phyloP scores from a whole-genome alignment of 1,140 invertebrate species.

The Cataglyphis hispanica region DNA sequence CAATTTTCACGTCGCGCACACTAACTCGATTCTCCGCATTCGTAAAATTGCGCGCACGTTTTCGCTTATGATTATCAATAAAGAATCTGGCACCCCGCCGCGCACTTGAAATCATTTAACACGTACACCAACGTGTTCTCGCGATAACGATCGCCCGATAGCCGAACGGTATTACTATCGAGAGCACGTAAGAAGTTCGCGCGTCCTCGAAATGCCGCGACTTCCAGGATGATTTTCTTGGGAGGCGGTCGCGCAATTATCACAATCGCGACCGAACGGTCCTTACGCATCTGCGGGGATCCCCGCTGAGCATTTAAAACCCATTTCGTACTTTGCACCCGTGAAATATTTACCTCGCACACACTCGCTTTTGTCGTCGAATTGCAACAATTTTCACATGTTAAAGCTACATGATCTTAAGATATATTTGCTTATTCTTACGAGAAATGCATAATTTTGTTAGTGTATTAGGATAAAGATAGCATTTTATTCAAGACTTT shows the following conservation, averaged over 20 bases:
- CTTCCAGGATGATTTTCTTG: slow-evolving; percentile 11
- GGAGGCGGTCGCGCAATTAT: slow-evolving; percentile 32
- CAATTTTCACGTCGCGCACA: slow-evolving; percentile 18
- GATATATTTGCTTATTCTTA: neutral
- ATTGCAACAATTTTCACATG: slow-evolving; percentile 19
- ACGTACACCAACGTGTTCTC: slow-evolving; percentile 7
- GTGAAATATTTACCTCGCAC: slow-evolving; percentile 27
- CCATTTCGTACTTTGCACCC: slow-evolving; percentile 49
- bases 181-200: slow-evolving; percentile 10
- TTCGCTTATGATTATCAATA: slow-evolving; percentile 48
- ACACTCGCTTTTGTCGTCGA: slow-evolving; percentile 35
- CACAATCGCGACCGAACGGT: slow-evolving; percentile 13
- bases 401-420: slow-evolving; percentile 20
- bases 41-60: neutral
- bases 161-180: slow-evolving; percentile 15
- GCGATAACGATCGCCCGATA: slow-evolving; percentile 47
- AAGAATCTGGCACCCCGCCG: slow-evolving; percentile 48
- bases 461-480: neutral
- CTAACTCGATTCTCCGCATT: slow-evolving; percentile 13
- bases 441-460: neutral
- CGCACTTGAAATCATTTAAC: slow-evolving; percentile 26
- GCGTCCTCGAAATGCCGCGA: slow-evolving; percentile 31
- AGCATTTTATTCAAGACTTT: neutral
- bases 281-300: neutral
- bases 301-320: slow-evolving; percentile 53